These are phyloP conservation scores for Promerops cafer DNA, from an alignment of 2,113 vertebrate species.

Conservation along the genomic window DNA sequence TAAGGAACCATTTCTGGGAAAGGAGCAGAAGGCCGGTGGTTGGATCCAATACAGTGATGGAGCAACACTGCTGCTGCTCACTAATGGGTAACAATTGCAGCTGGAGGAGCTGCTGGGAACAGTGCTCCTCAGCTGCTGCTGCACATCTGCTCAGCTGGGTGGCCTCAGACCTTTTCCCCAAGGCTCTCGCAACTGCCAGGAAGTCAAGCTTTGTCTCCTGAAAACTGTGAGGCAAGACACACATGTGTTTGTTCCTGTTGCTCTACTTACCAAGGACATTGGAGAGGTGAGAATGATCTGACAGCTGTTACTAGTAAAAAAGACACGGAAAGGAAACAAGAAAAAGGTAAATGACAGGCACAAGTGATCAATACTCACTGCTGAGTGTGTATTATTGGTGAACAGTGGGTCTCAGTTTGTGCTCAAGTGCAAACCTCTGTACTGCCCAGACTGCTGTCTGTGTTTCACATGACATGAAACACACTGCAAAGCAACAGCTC, in stretches of 20 bases:
- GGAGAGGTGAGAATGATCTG: background rate
- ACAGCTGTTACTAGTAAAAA: background rate
- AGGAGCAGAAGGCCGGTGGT: background rate
- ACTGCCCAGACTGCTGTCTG: background rate
- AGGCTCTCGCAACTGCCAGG: background rate
- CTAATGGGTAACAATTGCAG: background rate
- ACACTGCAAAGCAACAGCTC: background rate
- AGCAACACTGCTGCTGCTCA: background rate
- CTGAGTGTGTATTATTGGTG: background rate
- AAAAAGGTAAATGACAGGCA: background rate
- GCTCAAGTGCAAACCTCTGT: background rate
- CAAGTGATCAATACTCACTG: background rate
- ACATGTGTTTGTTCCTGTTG: fast-evolving
- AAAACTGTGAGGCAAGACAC: background rate
- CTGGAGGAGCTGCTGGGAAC: background rate
- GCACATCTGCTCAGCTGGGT: background rate
- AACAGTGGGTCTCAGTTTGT: background rate
- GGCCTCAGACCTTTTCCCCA: background rate
- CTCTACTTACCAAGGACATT: background rate
- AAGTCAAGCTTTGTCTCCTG: background rate
- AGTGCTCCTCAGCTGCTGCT: background rate
- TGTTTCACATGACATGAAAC: background rate
- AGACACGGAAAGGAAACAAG: background rate
- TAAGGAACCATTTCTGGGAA: background rate
- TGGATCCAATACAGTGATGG: background rate